These are phyloP conservation scores for Teleiodes luculella DNA, from an alignment of 2,888 invertebrate species.

Conservation along the genomic window DNA sequence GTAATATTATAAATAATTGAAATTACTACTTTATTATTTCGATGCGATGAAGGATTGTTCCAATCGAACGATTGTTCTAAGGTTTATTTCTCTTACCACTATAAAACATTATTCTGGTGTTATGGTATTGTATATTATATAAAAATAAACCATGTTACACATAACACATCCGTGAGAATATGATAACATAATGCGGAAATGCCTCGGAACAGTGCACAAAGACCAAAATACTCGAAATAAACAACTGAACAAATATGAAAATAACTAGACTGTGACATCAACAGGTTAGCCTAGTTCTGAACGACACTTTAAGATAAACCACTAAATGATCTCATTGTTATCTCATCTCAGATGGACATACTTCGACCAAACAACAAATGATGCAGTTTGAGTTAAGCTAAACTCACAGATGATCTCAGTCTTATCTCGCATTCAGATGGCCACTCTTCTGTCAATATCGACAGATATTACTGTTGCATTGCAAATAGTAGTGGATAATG, in stretches of 20 bases:
- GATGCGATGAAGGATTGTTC: background rate
- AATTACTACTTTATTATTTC: too few relatives aligned
- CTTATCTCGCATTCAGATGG: background rate
- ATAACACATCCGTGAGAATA: background rate
- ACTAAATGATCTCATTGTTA: background rate
- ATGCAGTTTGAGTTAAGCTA: background rate
- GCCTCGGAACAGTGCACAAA: background rate
- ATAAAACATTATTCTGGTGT: background rate
- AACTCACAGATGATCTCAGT: background rate
- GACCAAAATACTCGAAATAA: background rate
- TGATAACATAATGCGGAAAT: background rate
- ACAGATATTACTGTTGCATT: background rate
- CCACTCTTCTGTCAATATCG: background rate
- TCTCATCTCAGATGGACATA: background rate
- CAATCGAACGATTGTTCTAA: background rate
- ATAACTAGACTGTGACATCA: background rate
- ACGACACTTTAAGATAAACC: background rate
- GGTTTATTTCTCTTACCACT: background rate
- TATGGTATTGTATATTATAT: background rate
- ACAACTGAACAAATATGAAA: conserved; percentile 1
- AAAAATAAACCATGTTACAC: background rate
- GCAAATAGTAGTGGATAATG: background rate
- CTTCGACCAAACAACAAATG: background rate
- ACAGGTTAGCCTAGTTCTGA: background rate
- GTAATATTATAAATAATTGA: too few relatives aligned